Evolutionary conservation across 1,140 invertebrate genomes (phyloP), one percentile per base, ranked within the genome.

Genomic region (Argopecten irradians): DNA sequence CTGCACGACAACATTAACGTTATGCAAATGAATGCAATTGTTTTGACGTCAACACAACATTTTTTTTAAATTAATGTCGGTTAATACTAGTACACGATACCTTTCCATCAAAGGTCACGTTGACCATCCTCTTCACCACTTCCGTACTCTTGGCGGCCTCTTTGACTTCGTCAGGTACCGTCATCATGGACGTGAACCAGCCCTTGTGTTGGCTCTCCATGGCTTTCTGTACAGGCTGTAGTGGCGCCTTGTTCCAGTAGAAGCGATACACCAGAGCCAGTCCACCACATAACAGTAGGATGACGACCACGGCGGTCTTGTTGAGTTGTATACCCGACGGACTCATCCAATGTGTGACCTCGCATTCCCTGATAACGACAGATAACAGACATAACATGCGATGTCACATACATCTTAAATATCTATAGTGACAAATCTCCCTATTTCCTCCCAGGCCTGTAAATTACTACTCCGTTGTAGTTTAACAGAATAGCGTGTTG

Each of bases 101-200:
- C 84, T 91, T 36, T 98, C 98, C 96, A 97, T 98, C 93, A 99
- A 99, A 22, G 9, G 84, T 83, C 13, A 84, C 41, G 19, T 87
- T 34, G n/a, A 87, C 28, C 22, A 82, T 83, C 16, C 36, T 34
- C 9, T 35, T 39, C 82, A 83, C 55, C 33, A 87, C 86, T 28
- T 35, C 33, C 16, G 41, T 22, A 19, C 33, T 83, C 82, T 87
- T 87, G 19, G 86, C 55, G 9, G 55, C 34, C 28, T 83, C 86
- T 34, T 41, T 55, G 16, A 39, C 36, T 35, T 82, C 34, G 34
- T 46, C 43, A 14, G 43, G 43, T 1, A 46, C 43, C 19, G 43
- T 2, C 43, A 8, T 46, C 43, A 46, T 46, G 13, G 9, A 1
- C 1, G 43, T 46, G 43, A 46, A 46, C 43, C 43, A 28, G 33